phyloP scores from a whole-genome alignment of 2,113 vertebrate genomes.

The Chascanopsetta lugubris region DNA sequence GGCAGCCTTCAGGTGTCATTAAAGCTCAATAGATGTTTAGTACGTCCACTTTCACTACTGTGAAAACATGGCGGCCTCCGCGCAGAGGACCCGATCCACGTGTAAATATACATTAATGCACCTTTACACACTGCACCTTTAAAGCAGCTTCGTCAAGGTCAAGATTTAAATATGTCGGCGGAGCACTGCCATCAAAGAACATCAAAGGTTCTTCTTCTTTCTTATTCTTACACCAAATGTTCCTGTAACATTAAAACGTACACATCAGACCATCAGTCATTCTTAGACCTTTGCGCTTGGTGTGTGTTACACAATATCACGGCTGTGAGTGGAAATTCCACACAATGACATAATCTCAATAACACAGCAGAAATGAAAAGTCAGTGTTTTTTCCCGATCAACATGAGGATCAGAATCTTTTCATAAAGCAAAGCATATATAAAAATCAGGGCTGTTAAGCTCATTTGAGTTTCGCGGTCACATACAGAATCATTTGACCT shows the following conservation, averaged over 20 bases:
- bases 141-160: background rate
- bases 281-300: background rate
- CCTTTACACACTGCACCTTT: background rate
- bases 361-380: background rate
- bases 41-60: too few species aligned
- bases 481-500: too few species aligned
- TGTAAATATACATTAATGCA: too few species aligned
- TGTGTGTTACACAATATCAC: background rate
- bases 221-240: background rate
- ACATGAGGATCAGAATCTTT: background rate
- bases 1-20: too few species aligned
- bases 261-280: background rate
- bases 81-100: too few species aligned
- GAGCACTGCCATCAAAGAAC: background rate
- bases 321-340: background rate
- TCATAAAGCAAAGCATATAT: background rate
- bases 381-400: background rate
- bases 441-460: too few species aligned
- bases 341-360: background rate
- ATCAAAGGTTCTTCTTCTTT: background rate
- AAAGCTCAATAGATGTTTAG: too few species aligned
- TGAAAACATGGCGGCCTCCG: too few species aligned
- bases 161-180: background rate
- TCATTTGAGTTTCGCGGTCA: too few species aligned
- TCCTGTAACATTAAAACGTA: background rate